Percentiles rank a stretch among this genome's conserved stretches.
These are phyloP conservation scores for Calypte anna DNA, from an alignment of 2,113 vertebrate genomes.

Conservation along the genomic window DNA sequence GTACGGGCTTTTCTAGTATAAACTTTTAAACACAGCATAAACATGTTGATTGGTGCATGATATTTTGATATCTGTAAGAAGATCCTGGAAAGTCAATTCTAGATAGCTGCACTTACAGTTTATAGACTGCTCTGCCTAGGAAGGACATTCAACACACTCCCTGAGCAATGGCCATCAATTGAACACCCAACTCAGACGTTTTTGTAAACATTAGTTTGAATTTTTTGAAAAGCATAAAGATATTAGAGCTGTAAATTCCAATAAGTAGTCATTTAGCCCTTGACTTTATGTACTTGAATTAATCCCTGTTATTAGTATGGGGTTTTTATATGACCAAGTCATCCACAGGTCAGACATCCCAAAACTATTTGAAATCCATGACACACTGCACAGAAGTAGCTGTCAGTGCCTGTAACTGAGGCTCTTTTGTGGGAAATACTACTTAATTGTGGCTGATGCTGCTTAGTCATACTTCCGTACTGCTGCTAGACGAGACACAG, in stretches of 20 bases:
- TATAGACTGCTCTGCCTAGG: background rate
- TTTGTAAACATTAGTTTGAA: background rate
- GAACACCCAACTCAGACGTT: background rate
- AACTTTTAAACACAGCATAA: background rate
- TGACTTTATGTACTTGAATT: background rate
- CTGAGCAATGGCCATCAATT: background rate
- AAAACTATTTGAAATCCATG: constrained; percentile 5
- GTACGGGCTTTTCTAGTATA: background rate
- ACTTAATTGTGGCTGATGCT: background rate
- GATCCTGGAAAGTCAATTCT: background rate
- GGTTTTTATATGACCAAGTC: background rate
- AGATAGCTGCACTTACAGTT: background rate
- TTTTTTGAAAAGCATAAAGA: background rate
- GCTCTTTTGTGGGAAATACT: background rate
- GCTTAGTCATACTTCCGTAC: background rate
- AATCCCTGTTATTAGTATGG: background rate
- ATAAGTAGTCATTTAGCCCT: background rate
- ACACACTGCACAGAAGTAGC: background rate
- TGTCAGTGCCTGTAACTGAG: background rate
- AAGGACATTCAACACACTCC: background rate
- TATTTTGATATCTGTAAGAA: background rate
- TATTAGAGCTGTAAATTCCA: background rate
- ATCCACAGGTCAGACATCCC: background rate
- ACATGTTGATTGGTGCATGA: background rate
- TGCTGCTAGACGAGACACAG: rapidly evolving